Percentiles rank a stretch among this genome's conserved stretches.
Conservation (phyloP, 2,888 invertebrate species). For the Rutpela maculata region DNA sequence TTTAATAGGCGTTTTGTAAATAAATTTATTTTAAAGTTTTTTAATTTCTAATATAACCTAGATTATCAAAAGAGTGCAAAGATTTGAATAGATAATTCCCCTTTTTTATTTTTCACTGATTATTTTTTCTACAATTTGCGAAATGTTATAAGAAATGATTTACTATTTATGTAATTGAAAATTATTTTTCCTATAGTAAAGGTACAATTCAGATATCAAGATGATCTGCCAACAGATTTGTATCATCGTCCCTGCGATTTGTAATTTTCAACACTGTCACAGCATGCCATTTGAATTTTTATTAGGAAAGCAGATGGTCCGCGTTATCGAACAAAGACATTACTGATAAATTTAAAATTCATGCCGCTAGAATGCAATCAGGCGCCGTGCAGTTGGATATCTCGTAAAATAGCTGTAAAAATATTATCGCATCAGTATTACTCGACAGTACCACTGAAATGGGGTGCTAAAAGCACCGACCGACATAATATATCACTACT, state of each 20-base stretch:
- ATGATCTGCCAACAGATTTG: conserved; percentile 18
- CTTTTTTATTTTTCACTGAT: too few relatives aligned
- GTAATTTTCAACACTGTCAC: conserved; percentile 11
- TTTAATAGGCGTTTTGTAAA: too few relatives aligned
- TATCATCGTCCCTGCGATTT: conserved; percentile 4
- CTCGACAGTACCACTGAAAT: conserved; percentile 55
- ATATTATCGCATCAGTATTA: conserved; percentile 63
- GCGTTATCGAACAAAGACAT: conserved; percentile 61
- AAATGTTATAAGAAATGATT: too few relatives aligned
- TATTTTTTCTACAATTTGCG: too few relatives aligned
- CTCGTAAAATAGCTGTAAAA: conserved; percentile 63
- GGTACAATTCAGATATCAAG: background rate
- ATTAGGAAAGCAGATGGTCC: conserved; percentile 57
- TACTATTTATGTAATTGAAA: too few relatives aligned
- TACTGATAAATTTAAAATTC: conserved; percentile 61
- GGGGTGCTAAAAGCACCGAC: conserved; percentile 55
- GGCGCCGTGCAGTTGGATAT: conserved; percentile 59
- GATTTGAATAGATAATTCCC: too few relatives aligned
- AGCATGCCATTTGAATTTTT: conserved; percentile 58
- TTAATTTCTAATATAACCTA: too few relatives aligned
- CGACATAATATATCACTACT: conserved; percentile 59
- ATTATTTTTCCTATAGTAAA: too few relatives aligned
- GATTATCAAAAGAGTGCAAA: too few relatives aligned
- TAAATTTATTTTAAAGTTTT: too few relatives aligned
- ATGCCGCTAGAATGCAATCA: conserved; percentile 61